These are phyloP conservation scores for Lobophora halterata DNA, from an alignment of 2,888 invertebrate species.

Conservation along the genomic window DNA sequence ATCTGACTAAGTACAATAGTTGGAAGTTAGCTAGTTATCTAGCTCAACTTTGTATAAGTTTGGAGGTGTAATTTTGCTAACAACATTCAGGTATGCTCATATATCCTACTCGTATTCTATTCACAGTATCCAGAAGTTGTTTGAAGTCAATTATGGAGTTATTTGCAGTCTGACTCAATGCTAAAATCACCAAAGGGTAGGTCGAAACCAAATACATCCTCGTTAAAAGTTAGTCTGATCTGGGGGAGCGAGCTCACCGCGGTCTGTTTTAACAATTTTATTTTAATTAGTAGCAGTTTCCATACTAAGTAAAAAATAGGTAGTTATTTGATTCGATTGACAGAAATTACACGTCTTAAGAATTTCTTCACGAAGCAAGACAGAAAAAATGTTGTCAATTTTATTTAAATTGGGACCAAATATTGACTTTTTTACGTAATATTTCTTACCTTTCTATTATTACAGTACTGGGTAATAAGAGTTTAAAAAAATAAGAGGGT, in stretches of 20 bases:
- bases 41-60: slow-evolving; percentile 23
- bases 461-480: too few species aligned
- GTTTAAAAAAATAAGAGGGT: too few species aligned
- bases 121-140: slow-evolving; percentile 67
- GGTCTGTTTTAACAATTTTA: slow-evolving; percentile 76
- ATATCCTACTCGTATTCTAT: slow-evolving; percentile 50
- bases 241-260: slow-evolving; percentile 46
- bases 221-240: slow-evolving; percentile 77
- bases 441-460: too few species aligned
- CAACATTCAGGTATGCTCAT: slow-evolving; percentile 33
- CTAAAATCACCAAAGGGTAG: slow-evolving; percentile 79
- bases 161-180: slow-evolving; percentile 77
- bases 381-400: too few species aligned
- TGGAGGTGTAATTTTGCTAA: slow-evolving; percentile 26
- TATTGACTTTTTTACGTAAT: too few species aligned
- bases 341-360: too few species aligned
- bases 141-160: slow-evolving; percentile 78
- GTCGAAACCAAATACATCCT: slow-evolving; percentile 79
- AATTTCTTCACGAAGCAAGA: too few species aligned
- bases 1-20: slow-evolving; percentile 23
- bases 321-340: slow-evolving; percentile 61
- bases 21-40: slow-evolving; percentile 20
- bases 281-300: slow-evolving; percentile 76
- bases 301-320: too few species aligned
- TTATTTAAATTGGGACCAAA: too few species aligned